Base-by-base conservation (phyloP, 2,888 invertebrate species). In the Drosophila antonietae region DNA sequence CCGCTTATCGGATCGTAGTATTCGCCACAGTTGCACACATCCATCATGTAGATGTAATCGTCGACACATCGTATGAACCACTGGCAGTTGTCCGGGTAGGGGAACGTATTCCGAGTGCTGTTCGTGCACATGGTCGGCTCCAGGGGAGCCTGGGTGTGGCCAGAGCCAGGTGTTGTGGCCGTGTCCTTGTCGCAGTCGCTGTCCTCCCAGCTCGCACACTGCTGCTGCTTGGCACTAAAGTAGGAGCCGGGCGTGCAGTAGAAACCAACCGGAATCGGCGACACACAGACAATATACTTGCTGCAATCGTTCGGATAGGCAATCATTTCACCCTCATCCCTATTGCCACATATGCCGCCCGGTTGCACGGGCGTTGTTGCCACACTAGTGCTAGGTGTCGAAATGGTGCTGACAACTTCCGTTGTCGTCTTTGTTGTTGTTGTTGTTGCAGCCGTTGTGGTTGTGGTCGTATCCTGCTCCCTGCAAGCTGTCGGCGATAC, bases 211-310 rank as follows among this genome's bases (percentile, higher is more conserved):
- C 43, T 39, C 7, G 73, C 75, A 57, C 89, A 89, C 43, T 79
- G 62, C 47, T 81, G 80, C 33, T 47, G 51, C 51, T 72, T 20
- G 0, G 62, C 68, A 60, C 75, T 85, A 46, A 90, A 90, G 72
- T 78, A 85, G 46, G 71, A 85, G 8, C 75, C 72, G 5, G 75
- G 65, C 15, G 65, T 63, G 58, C 90, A 90, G 60, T 81, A 73
- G 68, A 90, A 90, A 3, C 76, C 90, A n/a, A 90, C 72, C 31
- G 91, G 90, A 33, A 84, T 89, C 10, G 91, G 90, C 0, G 73
- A 56, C 5, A 82, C 81, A 53, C 90, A 90, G n/a, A 83, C 81
- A 33, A 90, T 88, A 12, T 90, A 90, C 61, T 90, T 90, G n/a
- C 64, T 77, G 60, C 90, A 90, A 5, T 80, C 78, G 2, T 73